Conservation (phyloP, 2,888 invertebrate genomes). For the Galerucella pusilla region DNA sequence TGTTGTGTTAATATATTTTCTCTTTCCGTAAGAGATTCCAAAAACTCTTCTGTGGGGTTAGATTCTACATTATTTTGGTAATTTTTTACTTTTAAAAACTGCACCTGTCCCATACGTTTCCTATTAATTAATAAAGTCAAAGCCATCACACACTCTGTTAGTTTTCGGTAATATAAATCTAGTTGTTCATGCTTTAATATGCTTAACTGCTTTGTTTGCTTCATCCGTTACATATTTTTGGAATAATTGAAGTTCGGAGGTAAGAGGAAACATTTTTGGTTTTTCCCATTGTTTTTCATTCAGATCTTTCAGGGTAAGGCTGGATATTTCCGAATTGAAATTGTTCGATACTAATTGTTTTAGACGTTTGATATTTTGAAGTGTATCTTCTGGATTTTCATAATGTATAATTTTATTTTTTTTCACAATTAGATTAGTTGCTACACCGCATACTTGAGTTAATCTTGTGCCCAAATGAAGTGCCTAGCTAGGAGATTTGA, state of each 20-base stretch:
- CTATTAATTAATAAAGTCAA: constrained; percentile 38
- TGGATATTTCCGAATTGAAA: constrained; percentile 29
- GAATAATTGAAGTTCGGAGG: constrained; percentile 12
- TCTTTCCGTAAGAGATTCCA: constrained; percentile 21
- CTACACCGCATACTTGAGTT: constrained; percentile 37
- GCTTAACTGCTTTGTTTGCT: constrained; percentile 21
- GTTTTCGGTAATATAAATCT: constrained; percentile 19
- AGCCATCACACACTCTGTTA: constrained; percentile 39
- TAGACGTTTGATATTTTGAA: constrained; percentile 36
- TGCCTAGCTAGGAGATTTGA: constrained; percentile 33
- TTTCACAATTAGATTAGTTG: constrained; percentile 36
- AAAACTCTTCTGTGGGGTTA: constrained; percentile 22
- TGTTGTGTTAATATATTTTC: constrained; percentile 13
- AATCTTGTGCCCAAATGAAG: constrained; percentile 39
- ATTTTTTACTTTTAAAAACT: constrained; percentile 19
- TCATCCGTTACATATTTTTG: constrained; percentile 24
- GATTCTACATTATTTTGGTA: constrained; percentile 16
- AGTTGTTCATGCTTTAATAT: background rate
- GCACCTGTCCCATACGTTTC: constrained; percentile 42
- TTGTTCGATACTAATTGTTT: constrained; percentile 24
- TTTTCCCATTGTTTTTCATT: constrained; percentile 14
- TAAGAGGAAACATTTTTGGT: constrained; percentile 13
- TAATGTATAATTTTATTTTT: constrained; percentile 27
- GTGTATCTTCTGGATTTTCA: constrained; percentile 27
- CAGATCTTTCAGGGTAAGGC: constrained; percentile 22